Conservation (phyloP, 2,888 invertebrate genomes). For the Dolichopus griseipennis region DNA sequence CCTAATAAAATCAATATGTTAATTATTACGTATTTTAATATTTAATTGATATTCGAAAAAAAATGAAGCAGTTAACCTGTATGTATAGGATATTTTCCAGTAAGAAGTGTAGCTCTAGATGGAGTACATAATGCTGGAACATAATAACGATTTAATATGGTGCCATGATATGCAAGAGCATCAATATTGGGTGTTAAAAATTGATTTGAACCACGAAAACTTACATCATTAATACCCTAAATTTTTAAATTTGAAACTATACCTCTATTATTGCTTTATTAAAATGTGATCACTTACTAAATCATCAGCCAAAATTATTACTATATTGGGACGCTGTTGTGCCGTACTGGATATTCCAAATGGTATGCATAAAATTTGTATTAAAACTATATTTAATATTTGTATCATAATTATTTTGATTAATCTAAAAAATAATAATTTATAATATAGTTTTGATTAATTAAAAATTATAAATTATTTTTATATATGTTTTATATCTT, state of each 20-base stretch:
- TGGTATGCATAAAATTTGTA: not conserved
- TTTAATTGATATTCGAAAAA: not conserved
- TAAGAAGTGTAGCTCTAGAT: conserved; percentile 69
- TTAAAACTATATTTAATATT: no score
- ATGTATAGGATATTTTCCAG: conserved; percentile 81
- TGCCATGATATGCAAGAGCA: conserved; percentile 71
- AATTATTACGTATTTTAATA: not conserved
- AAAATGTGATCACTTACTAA: conserved; percentile 55
- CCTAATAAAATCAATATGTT: conserved; percentile 42
- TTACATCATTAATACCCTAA: conserved; percentile 88
- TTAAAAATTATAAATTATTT: no score
- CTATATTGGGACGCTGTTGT: conserved; percentile 50
- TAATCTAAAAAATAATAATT: no score
- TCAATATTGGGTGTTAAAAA: conserved; percentile 88
- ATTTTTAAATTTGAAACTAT: not conserved
- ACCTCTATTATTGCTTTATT: no score
- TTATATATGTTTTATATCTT: no score
- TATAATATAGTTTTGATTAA: no score
- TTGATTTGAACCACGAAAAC: conserved; percentile 82
- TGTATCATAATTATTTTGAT: no score
- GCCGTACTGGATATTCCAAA: not conserved
- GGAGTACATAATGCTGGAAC: conserved; percentile 79
- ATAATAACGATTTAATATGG: conserved; percentile 72
- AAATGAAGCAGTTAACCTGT: conserved; percentile 45
- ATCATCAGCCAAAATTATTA: conserved; percentile 74